Percentiles rank a stretch among this genome's conserved stretches.
Evolutionary conservation across 2,888 invertebrate genomes (phyloP).

Genomic region (Lepidochitona cinerea): DNA sequence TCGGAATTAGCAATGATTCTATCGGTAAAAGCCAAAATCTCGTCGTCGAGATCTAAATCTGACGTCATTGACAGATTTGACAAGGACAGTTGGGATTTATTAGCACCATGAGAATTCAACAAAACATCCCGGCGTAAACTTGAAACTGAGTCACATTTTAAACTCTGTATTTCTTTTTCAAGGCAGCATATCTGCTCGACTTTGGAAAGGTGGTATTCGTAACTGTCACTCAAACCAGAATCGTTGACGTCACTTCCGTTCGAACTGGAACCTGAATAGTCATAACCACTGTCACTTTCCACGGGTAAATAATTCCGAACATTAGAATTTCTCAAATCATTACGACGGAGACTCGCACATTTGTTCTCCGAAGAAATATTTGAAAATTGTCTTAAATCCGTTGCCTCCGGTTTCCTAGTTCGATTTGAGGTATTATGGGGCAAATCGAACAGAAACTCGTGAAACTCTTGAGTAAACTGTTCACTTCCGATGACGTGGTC

Average conservation of each 20-base stretch:
- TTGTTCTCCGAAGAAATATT: background rate
- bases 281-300: slow-evolving; percentile 9
- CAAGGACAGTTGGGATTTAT: background rate
- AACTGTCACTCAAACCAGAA: background rate
- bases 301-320: background rate
- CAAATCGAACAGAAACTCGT: too few species aligned
- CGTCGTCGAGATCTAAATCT: background rate
- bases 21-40: background rate
- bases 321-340: background rate
- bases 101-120: background rate
- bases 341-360: background rate
- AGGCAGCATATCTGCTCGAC: background rate
- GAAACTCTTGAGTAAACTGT: too few species aligned
- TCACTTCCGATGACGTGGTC: too few species aligned
- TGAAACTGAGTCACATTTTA: background rate
- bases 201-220: slow-evolving; percentile 7
- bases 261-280: slow-evolving; percentile 4
- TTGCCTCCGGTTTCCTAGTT: background rate
- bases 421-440: too few species aligned
- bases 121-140: background rate
- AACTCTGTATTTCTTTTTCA: background rate
- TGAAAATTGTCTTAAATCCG: background rate
- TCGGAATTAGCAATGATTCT: background rate
- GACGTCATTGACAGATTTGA: background rate
- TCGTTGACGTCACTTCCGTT: slow-evolving; percentile 12